Base-by-base conservation (phyloP, 1,140 invertebrate genomes). In the Cyphomyrmex costatus region DNA sequence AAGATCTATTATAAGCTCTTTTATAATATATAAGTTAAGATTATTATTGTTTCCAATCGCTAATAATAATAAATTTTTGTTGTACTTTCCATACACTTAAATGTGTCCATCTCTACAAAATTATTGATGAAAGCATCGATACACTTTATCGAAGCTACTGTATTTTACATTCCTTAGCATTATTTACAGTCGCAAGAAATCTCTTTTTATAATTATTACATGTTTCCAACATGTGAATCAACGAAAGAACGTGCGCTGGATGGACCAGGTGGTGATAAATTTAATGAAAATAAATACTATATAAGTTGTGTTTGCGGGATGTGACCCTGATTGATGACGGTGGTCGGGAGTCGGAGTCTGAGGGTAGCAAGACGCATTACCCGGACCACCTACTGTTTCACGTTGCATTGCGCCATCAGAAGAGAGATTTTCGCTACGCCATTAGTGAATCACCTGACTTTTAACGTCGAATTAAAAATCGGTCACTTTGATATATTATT, bases 271-370 rank as follows among this genome's bases (percentile, higher is more conserved):
- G 82, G 53, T 58, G 85, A 86, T 88, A 86, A 86, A 92, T 92
- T 90, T 95, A 95, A 95, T 95, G 94, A 94, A 94, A 95, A 95
- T 95, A 95, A 95, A 95, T 95, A 95, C 94, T 94, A 92, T 92
- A 95, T 94, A 95, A 95, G 94, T 93, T 46, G 36, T 49, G 65
- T 95, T 92, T 80, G 92, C 83, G 83, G 91, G 87, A 91, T 90
- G 91, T 90, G 92, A 91, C 85, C 87, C 92, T 95, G 95, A 95
- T 95, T 94, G 95, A 95, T 95, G 95, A 95, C 94, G 92, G 92
- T 85, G 91, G 93, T 91, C 53, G 82, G 92, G 88, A 86, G 88
- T 80, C 93, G 36, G 36, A 92, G 93, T 94, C 92, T 85, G 92
- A 94, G 94, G 94, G 93, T 95, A 91, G 92, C 91, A 94, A 95